phyloP scores from a whole-genome alignment of 2,113 vertebrate species.

The Calypte anna region DNA sequence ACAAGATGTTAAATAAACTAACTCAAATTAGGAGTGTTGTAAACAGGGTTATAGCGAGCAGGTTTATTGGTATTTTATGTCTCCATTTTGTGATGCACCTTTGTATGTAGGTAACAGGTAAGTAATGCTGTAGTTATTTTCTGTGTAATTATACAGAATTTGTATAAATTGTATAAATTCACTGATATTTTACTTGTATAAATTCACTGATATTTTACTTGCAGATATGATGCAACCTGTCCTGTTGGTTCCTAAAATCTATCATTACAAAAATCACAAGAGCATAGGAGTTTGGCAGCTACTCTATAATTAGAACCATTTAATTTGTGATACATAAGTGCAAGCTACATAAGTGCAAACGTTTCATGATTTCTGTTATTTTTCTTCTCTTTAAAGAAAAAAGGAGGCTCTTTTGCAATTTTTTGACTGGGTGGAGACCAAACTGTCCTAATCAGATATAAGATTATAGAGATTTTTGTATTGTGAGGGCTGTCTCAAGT shows the following conservation, averaged over 20 bases:
- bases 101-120: not conserved
- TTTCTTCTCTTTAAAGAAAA: not conserved
- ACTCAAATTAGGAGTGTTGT: not conserved
- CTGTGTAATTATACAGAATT: not conserved
- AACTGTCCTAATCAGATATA: not conserved
- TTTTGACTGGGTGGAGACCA: not conserved
- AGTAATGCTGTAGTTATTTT: not conserved
- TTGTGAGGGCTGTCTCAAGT: not conserved
- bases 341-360: not conserved
- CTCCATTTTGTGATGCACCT: not conserved
- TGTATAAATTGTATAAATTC: not conserved
- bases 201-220: not conserved
- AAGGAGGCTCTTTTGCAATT: not conserved
- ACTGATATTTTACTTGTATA: not conserved
- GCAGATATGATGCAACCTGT: not conserved
- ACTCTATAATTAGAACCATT: slow-evolving; percentile 14
- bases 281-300: not conserved
- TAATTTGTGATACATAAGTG: not conserved
- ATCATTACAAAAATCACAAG: slow-evolving; percentile 4
- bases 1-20: not conserved
- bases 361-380: not conserved
- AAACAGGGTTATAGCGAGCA: not conserved
- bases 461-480: not conserved
- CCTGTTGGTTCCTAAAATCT: slow-evolving; percentile 39
- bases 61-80: not conserved